Evolutionary conservation across 2,888 invertebrate species (phyloP).

Genomic region (Drosophila kambysellisi): DNA sequence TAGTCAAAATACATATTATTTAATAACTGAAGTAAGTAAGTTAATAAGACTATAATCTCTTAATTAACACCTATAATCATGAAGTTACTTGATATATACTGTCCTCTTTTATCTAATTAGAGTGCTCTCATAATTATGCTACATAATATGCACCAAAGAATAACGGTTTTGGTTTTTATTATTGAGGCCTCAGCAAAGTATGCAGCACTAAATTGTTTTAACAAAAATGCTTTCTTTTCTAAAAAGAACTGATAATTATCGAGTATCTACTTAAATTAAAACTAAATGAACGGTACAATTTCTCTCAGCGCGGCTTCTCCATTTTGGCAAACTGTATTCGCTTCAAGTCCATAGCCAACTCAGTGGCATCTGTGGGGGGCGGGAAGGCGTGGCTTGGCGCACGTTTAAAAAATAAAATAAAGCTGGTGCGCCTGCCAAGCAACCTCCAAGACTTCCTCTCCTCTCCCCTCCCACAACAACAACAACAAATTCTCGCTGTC

Average conservation of each 20-base stretch:
- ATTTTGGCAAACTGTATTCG: constrained; percentile 61
- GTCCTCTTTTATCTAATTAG: not conserved
- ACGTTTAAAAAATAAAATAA: constrained; percentile 78
- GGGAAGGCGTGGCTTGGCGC: constrained; percentile 49
- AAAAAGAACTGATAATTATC: not conserved
- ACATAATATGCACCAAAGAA: not conserved
- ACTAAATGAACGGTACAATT: not conserved
- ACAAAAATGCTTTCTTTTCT: not conserved
- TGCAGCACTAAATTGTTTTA: not conserved
- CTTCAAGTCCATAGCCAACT: constrained; percentile 53
- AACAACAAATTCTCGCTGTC: constrained; percentile 18
- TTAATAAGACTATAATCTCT: not conserved
- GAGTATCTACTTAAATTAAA: not conserved
- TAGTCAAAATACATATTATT: not conserved
- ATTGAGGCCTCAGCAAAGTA: not conserved
- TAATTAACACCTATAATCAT: not conserved
- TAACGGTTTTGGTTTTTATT: not conserved
- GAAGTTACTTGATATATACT: not conserved
- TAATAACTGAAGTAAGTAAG: not conserved
- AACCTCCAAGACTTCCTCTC: not conserved
- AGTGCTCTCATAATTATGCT: not conserved
- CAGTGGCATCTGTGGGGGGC: constrained; percentile 19
- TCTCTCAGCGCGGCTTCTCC: constrained; percentile 33
- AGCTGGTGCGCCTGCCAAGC: constrained; percentile 71
- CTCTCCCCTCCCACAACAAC: not conserved